A percentile compares a stretch with the other conserved stretches of the same genome.
Conservation (phyloP, 2,797 vertebrate species). For the Cetoscarus ocellatus region DNA sequence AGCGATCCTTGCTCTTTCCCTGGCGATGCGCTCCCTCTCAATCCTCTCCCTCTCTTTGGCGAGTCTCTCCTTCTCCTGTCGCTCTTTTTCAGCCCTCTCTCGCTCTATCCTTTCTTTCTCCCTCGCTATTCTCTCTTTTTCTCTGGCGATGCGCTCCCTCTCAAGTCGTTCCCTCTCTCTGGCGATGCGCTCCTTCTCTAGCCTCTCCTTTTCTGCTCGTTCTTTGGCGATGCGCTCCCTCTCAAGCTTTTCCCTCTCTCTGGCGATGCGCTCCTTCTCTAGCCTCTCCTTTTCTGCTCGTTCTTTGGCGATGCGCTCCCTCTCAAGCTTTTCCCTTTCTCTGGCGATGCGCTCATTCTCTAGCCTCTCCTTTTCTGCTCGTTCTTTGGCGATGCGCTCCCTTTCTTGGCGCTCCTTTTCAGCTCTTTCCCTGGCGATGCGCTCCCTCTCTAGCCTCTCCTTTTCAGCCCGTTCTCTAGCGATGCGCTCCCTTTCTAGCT, state of each 20-base stretch:
- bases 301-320: not conserved
- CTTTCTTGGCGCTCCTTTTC: not conserved
- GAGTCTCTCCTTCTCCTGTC: slow-evolving; percentile 1
- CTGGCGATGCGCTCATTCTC: not conserved
- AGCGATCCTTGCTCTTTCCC: not conserved
- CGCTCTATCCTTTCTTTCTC: not conserved
- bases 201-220: not conserved
- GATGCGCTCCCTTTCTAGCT: not conserved
- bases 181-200: not conserved
- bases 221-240: slow-evolving; percentile 5
- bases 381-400: not conserved
- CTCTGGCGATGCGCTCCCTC: not conserved
- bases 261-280: accelerated
- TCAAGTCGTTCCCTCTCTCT: accelerated
- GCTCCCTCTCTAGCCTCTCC: too few relatives aligned
- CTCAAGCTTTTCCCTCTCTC: not conserved
- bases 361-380: not conserved
- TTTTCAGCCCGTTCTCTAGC: too few relatives aligned
- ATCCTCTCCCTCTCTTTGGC: slow-evolving; percentile 10
- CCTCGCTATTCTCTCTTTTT: not conserved
- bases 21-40: too few relatives aligned
- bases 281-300: not conserved
- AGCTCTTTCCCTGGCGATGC: too few relatives aligned
- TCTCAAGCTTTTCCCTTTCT: slow-evolving; percentile 3
- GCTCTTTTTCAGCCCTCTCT: not conserved